Conservation (phyloP, 2,113 vertebrate genomes). For the Lepisosteus oculatus region DNA sequence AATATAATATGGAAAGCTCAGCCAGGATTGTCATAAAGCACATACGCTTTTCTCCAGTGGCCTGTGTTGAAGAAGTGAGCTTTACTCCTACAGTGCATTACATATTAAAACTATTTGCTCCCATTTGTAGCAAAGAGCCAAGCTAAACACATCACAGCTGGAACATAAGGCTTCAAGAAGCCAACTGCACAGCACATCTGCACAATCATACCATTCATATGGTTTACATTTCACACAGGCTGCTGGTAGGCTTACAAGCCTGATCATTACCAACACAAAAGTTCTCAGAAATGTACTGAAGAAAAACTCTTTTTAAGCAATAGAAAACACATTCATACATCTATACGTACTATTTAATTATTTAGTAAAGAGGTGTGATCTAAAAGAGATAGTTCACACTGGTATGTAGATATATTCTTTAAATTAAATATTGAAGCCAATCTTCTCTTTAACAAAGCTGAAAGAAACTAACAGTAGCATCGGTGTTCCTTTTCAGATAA, state of each 20-base stretch:
- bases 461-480: too few species aligned
- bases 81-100: conserved; percentile 36
- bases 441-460: too few species aligned
- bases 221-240: conserved; percentile 41
- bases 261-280: neutral
- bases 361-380: too few species aligned
- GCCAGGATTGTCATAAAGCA: neutral
- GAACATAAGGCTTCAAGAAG: conserved; percentile 30
- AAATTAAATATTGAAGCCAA: too few species aligned
- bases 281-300: too few species aligned
- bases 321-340: too few species aligned
- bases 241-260: conserved; percentile 25
- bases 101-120: conserved; percentile 47
- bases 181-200: conserved; percentile 25
- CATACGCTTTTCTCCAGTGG: conserved; percentile 17
- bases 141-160: conserved; percentile 55
- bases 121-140: conserved; percentile 40
- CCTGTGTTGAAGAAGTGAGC: conserved; percentile 15
- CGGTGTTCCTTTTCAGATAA: too few species aligned
- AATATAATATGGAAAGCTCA: too few species aligned
- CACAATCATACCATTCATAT: conserved; percentile 34
- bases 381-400: too few species aligned
- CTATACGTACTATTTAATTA: too few species aligned
- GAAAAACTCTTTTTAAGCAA: too few species aligned
- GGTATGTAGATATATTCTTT: too few species aligned